Percentiles rank a stretch among this genome's conserved stretches.
Conservation (phyloP, 2,113 vertebrate genomes). For the Oryzias woworae region DNA sequence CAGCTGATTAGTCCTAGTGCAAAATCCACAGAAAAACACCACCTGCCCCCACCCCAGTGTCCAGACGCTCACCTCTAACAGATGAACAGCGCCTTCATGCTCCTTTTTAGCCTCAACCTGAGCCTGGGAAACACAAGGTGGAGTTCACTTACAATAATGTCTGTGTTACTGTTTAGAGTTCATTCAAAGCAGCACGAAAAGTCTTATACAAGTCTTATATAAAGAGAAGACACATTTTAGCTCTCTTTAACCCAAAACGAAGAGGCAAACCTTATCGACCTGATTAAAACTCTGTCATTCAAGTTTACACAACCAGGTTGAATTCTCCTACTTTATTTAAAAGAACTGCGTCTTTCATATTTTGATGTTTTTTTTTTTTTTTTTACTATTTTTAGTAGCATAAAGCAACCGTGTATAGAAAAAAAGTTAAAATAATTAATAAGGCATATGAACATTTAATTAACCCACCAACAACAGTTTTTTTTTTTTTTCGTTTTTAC, state of each 20-base stretch:
- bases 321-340: too few relatives aligned
- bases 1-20: slow-evolving; percentile 15
- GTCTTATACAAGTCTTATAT: too few relatives aligned
- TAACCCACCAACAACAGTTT: too few relatives aligned
- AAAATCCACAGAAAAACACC: slow-evolving; percentile 44
- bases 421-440: too few relatives aligned
- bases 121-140: slow-evolving; percentile 82
- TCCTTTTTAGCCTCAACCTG: slow-evolving; percentile 99
- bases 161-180: slow-evolving; percentile 29
- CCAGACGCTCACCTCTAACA: slow-evolving; percentile 92
- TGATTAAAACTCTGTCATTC: neutral
- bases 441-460: too few relatives aligned
- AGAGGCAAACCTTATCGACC: neutral
- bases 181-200: slow-evolving; percentile 28
- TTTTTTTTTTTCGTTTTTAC: too few relatives aligned
- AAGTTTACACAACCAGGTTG: neutral
- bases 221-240: slow-evolving; percentile 9
- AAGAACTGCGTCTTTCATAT: too few relatives aligned
- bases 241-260: slow-evolving; percentile 10
- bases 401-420: too few relatives aligned
- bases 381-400: too few relatives aligned
- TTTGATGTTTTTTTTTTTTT: too few relatives aligned
- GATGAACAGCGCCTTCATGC: slow-evolving; percentile 94
- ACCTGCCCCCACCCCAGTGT: slow-evolving; percentile 10
- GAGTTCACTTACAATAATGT: slow-evolving; percentile 47